A percentile compares a stretch with the other conserved stretches of the same genome.
phyloP scores from a whole-genome alignment of 2,113 vertebrate species.

The Phyllopteryx taeniolatus region DNA sequence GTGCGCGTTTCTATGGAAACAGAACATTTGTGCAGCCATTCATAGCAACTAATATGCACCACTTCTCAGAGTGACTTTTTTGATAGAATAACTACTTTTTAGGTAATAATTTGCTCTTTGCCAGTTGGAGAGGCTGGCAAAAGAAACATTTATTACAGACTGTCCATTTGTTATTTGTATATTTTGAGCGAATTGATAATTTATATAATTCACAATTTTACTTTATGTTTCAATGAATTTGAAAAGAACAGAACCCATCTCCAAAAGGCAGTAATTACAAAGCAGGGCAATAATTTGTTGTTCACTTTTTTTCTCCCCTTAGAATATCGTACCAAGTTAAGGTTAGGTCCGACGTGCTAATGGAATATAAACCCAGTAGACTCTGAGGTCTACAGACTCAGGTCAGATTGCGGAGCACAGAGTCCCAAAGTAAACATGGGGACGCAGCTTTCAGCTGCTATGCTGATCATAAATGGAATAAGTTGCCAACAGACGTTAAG shows the following conservation, averaged over 20 bases:
- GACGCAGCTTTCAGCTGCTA: too few relatives aligned
- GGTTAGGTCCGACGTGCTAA: too few relatives aligned
- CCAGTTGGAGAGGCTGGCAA: constrained; percentile 28
- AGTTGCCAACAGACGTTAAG: too few relatives aligned
- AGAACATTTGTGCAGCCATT: constrained; percentile 29
- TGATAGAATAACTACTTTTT: constrained; percentile 35
- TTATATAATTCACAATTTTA: constrained; percentile 29
- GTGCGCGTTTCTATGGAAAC: constrained; percentile 18
- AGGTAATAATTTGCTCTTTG: constrained; percentile 32
- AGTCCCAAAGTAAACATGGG: too few relatives aligned
- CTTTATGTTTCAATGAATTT: constrained; percentile 19
- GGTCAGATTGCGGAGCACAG: too few relatives aligned
- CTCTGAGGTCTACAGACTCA: too few relatives aligned
- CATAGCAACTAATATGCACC: constrained; percentile 26
- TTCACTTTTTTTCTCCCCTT: neutral
- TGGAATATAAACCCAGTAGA: too few relatives aligned
- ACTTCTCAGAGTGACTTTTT: constrained; percentile 34
- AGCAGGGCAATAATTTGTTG: neutral
- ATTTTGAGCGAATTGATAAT: constrained; percentile 15
- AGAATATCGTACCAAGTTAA: neutral
- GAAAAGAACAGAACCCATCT: neutral
- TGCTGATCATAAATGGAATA: too few relatives aligned
- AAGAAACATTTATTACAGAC: constrained; percentile 57
- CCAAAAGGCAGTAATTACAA: neutral
- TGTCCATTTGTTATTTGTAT: constrained; percentile 49